These are phyloP conservation scores for Eulithis prunata DNA, from an alignment of 2,888 invertebrate genomes.

Conservation along the genomic window DNA sequence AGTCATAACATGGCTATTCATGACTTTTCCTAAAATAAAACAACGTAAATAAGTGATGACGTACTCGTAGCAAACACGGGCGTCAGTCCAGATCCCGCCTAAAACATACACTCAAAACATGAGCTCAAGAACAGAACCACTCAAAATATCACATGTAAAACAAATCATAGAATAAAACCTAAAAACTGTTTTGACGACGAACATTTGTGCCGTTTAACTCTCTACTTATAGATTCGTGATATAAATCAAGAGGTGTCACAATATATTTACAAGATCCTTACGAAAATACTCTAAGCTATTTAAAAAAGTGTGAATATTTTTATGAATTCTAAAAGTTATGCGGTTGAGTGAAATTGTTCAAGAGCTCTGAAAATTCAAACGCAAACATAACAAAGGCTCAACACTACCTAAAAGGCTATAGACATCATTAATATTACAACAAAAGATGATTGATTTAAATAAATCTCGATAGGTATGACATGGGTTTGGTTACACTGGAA, in stretches of 20 bases:
- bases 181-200: not conserved
- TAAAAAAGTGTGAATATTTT: conserved; percentile 25
- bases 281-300: conserved; percentile 26
- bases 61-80: conserved; percentile 57
- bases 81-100: conserved; percentile 64
- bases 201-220: conserved; percentile 18
- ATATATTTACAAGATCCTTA: conserved; percentile 18
- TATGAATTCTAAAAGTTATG: conserved; percentile 20
- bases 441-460: conserved; percentile 48
- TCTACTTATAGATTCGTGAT: conserved; percentile 12
- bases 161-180: conserved; percentile 11
- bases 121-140: conserved; percentile 61
- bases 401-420: conserved; percentile 58
- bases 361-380: conserved; percentile 63
- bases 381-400: conserved; percentile 63
- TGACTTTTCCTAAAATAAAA: conserved; percentile 2
- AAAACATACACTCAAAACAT: conserved; percentile 60
- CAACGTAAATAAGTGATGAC: conserved; percentile 40
- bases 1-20: too few species aligned
- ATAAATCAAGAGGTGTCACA: conserved; percentile 24
- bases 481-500: conserved; percentile 52
- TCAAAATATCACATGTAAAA: conserved; percentile 28
- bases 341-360: conserved; percentile 51
- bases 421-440: conserved; percentile 49
- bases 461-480: conserved; percentile 47